Conservation (phyloP, 2,888 invertebrate genomes). For the Trypoxylon attenuatum region DNA sequence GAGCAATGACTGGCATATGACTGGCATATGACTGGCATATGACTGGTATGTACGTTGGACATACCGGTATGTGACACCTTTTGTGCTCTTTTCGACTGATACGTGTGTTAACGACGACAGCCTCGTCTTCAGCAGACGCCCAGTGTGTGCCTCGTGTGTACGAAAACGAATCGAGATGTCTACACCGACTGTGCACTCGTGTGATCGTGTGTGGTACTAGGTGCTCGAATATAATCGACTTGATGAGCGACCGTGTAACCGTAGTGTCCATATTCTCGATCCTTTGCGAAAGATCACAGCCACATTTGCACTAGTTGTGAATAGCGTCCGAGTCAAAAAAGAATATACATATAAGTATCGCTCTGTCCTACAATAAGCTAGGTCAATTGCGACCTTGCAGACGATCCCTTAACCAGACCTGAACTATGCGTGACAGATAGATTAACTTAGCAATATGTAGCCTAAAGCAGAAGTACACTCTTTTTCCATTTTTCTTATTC, state of each 20-base stretch:
- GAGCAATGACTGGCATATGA: neutral
- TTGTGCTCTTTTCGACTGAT: neutral
- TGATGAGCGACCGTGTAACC: constrained; percentile 51
- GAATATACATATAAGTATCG: constrained; percentile 16
- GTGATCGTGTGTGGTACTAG: constrained; percentile 3
- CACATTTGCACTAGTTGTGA: constrained; percentile 45
- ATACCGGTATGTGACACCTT: neutral
- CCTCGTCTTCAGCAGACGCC: neutral
- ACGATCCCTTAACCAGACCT: constrained; percentile 36
- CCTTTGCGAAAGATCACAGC: constrained; percentile 41
- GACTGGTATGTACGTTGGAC: neutral
- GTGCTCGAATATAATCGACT: constrained; percentile 5
- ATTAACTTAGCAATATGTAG: constrained; percentile 33
- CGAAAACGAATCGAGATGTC: neutral
- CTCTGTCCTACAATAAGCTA: constrained; percentile 28
- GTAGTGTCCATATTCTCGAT: constrained; percentile 46
- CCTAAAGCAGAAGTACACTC: constrained; percentile 35
- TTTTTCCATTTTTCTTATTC: constrained; percentile 36
- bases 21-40: neutral
- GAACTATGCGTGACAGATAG: constrained; percentile 42
- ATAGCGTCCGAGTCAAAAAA: constrained; percentile 22
- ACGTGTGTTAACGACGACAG: neutral
- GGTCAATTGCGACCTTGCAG: constrained; percentile 26
- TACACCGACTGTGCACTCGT: constrained; percentile 8
- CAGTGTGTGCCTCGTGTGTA: neutral